Conservation (phyloP, 2,113 vertebrate species). For the Mus spicilegus region DNA sequence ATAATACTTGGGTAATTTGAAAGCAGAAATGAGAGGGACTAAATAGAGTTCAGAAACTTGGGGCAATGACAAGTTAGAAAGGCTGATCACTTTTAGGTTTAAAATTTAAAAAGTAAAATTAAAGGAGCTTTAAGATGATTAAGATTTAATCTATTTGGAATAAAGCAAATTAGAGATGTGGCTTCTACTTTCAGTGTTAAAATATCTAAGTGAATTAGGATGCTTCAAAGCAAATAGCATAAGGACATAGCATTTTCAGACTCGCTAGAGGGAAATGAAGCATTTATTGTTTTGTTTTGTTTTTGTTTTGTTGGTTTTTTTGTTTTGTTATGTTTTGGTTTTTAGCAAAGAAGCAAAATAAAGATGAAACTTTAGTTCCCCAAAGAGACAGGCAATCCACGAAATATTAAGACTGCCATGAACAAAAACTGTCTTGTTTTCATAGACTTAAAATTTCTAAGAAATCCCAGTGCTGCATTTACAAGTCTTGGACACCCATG, state of each 20-base stretch:
- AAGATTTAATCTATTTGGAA: slow-evolving; percentile 49
- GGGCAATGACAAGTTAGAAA: background rate
- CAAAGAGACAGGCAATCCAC: background rate
- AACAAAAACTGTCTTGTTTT: background rate
- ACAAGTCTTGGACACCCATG: background rate
- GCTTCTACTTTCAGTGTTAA: background rate
- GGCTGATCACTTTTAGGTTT: slow-evolving; percentile 29
- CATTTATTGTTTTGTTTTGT: background rate
- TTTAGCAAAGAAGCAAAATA: background rate
- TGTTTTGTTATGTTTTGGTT: background rate
- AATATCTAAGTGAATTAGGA: slow-evolving; percentile 44
- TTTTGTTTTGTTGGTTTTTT: too few species aligned
- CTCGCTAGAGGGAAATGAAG: background rate
- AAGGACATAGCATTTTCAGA: slow-evolving; percentile 9
- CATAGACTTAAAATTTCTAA: background rate
- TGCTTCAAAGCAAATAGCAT: slow-evolving; percentile 45
- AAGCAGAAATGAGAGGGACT: background rate
- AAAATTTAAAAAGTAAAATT: slow-evolving; percentile 56
- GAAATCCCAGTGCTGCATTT: background rate
- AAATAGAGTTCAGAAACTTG: slow-evolving; percentile 30
- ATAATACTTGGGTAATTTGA: slow-evolving; percentile 52
- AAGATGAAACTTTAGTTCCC: background rate
- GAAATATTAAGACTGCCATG: background rate
- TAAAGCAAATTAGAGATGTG: slow-evolving; percentile 31
- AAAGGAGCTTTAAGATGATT: background rate